Conservation (phyloP, 2,797 vertebrate genomes). For the Spea hammondii region DNA sequence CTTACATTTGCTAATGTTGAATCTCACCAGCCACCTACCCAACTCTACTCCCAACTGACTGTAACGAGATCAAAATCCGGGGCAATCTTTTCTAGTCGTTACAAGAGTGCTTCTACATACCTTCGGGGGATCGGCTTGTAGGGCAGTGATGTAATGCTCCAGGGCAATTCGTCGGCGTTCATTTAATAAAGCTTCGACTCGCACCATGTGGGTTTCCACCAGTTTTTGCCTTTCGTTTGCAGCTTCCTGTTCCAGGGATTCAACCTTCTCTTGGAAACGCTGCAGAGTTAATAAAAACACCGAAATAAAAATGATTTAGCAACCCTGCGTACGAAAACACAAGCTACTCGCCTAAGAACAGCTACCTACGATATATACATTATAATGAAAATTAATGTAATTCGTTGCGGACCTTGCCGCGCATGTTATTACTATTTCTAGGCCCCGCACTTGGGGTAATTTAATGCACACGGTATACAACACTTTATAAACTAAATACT, state of each 20-base stretch:
- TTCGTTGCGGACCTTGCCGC: neutral
- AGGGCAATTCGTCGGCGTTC: slow-evolving; percentile 91
- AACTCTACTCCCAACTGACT: too few species aligned
- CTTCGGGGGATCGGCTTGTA: slow-evolving; percentile 87
- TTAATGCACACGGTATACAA: neutral
- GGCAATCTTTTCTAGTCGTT: neutral
- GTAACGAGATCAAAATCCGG: too few species aligned
- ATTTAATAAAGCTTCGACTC: slow-evolving; percentile 94
- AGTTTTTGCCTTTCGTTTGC: slow-evolving; percentile 93
- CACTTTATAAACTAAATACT: neutral
- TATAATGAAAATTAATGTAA: neutral
- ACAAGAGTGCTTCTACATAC: slow-evolving; percentile 63
- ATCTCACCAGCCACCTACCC: too few species aligned
- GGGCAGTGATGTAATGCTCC: slow-evolving; percentile 92
- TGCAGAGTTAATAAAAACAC: slow-evolving; percentile 54
- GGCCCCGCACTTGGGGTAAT: neutral
- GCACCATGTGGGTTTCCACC: slow-evolving; percentile 96
- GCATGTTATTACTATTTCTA: neutral
- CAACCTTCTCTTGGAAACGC: slow-evolving; percentile 98
- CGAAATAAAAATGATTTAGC: neutral
- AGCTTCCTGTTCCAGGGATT: slow-evolving; percentile 92
- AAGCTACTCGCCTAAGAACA: neutral
- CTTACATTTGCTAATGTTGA: too few species aligned
- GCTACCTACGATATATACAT: neutral
- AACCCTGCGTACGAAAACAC: neutral